Evolutionary conservation across 2,888 invertebrate genomes (phyloP).

Genomic region (Epistrophe grossulariae): DNA sequence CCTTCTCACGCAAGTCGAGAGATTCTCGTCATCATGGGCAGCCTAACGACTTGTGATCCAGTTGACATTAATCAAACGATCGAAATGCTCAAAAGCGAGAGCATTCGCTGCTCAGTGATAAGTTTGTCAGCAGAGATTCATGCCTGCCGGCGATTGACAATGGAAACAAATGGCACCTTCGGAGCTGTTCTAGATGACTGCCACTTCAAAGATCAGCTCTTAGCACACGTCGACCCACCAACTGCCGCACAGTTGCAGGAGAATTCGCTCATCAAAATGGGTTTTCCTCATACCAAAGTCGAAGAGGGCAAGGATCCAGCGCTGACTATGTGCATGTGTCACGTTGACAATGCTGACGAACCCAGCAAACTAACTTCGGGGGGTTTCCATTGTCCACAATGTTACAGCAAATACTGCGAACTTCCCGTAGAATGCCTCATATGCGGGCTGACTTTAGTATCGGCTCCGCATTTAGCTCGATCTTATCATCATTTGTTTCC

Average conservation of each 20-base stretch:
- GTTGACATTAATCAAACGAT: slow-evolving; percentile 94
- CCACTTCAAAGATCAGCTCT: slow-evolving; percentile 88
- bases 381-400: slow-evolving; percentile 97
- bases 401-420: slow-evolving; percentile 98
- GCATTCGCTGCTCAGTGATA: slow-evolving; percentile 96
- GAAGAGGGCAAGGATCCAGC: slow-evolving; percentile 87
- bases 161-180: slow-evolving; percentile 94
- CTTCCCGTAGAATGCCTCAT: slow-evolving; percentile 98
- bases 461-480: slow-evolving; percentile 98
- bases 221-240: slow-evolving; percentile 88
- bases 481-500: slow-evolving; percentile 99
- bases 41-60: slow-evolving; percentile 98
- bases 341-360: slow-evolving; percentile 90
- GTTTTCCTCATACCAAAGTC: slow-evolving; percentile 93
- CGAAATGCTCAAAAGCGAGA: slow-evolving; percentile 89
- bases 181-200: slow-evolving; percentile 93
- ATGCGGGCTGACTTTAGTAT: slow-evolving; percentile 97
- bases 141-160: slow-evolving; percentile 93
- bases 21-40: slow-evolving; percentile 95
- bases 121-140: slow-evolving; percentile 97
- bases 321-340: slow-evolving; percentile 97
- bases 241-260: slow-evolving; percentile 90
- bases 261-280: slow-evolving; percentile 96
- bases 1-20: slow-evolving; percentile 98
- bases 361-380: slow-evolving; percentile 89